A percentile compares a stretch with the other conserved stretches of the same genome.
phyloP scores from a whole-genome alignment of 2,888 invertebrate species.

The Eumerus sabulonum region DNA sequence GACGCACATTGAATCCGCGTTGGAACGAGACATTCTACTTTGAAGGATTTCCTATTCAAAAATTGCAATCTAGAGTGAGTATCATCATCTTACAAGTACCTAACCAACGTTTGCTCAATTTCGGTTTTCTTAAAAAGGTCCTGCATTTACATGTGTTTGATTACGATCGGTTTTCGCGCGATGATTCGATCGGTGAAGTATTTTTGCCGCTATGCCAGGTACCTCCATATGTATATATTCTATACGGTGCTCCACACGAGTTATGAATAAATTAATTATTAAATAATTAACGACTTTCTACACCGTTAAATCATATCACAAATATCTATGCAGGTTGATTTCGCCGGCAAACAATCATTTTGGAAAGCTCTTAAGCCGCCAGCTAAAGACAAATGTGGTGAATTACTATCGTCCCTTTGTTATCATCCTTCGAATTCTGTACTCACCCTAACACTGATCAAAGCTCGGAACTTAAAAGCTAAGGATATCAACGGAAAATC shows the following conservation, averaged over 20 bases:
- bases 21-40: constrained; percentile 98
- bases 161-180: constrained; percentile 95
- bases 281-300: no score
- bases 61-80: constrained; percentile 90
- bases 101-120: not conserved
- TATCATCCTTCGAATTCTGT: constrained; percentile 98
- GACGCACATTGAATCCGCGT: constrained; percentile 92
- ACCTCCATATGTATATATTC: no score
- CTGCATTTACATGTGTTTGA: constrained; percentile 96
- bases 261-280: no score
- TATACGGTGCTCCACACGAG: no score
- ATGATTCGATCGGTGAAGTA: constrained; percentile 96
- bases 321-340: constrained; percentile 85
- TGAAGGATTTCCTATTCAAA: constrained; percentile 96
- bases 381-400: constrained; percentile 95
- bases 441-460: constrained; percentile 92
- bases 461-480: constrained; percentile 96
- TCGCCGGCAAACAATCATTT: constrained; percentile 95
- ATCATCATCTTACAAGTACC: not conserved
- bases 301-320: not conserved
- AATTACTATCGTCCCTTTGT: constrained; percentile 93
- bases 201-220: constrained; percentile 95
- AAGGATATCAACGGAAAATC: constrained; percentile 98
- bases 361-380: constrained; percentile 96
- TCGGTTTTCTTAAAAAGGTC: constrained; percentile 79